Evolutionary conservation across 2,797 vertebrate genomes (phyloP).

Genomic region (Tragopan temminckii): DNA sequence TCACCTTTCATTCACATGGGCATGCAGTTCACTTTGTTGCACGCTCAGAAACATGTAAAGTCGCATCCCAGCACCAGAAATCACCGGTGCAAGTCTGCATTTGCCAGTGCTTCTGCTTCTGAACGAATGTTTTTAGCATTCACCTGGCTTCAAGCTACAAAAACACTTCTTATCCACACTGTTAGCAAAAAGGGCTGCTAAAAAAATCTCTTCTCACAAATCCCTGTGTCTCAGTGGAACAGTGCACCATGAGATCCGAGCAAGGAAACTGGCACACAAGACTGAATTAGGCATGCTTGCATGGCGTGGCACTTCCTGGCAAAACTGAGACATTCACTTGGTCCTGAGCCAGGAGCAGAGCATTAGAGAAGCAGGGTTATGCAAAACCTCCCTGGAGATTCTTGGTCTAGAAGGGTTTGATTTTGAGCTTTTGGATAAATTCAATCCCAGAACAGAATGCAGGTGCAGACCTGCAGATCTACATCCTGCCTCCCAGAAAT

Average conservation of each 20-base stretch:
- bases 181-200: background rate
- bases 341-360: background rate
- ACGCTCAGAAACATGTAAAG: background rate
- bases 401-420: background rate
- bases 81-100: background rate
- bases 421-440: background rate
- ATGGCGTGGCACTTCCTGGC: background rate
- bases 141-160: background rate
- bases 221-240: background rate
- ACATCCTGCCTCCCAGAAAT: background rate
- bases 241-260: fast-evolving
- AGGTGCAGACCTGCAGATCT: background rate
- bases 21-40: background rate
- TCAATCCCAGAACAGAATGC: background rate
- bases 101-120: background rate
- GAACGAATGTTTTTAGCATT: background rate
- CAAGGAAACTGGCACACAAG: background rate
- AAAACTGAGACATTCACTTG: background rate
- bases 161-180: background rate
- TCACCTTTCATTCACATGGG: background rate
- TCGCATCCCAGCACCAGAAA: background rate
- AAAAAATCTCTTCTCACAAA: background rate
- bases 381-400: background rate
- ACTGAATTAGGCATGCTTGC: background rate
- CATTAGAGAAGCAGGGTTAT: background rate